These are phyloP conservation scores for Montipora capricornis DNA, from an alignment of 64 coral and sea anemone species.

Conservation along the genomic window DNA sequence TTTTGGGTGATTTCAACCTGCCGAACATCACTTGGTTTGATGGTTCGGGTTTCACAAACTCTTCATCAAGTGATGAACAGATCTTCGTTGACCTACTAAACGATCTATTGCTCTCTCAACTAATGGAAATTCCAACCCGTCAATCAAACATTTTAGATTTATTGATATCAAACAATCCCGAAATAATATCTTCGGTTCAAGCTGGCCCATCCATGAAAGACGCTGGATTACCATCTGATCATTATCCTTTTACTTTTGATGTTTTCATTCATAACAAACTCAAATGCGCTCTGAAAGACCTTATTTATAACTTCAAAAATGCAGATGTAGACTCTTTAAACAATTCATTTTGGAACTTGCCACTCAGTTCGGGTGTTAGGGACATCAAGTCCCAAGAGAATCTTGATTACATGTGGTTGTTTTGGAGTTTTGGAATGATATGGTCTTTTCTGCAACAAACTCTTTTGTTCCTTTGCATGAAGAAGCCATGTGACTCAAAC, in stretches of 20 bases:
- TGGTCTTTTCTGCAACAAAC: neutral
- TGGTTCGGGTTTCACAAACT: too few species aligned
- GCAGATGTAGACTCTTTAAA: too few species aligned
- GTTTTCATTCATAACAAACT: too few species aligned
- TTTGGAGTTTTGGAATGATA: slow-evolving; percentile 15
- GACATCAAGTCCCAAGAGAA: slow-evolving; percentile 1
- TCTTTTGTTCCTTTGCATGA: neutral
- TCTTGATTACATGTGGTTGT: neutral
- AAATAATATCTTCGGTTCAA: slow-evolving; percentile 10
- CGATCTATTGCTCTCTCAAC: too few species aligned
- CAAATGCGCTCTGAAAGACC: too few species aligned
- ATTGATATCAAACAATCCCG: slow-evolving; percentile 13
- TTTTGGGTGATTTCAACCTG: too few species aligned
- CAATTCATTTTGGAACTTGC: too few species aligned
- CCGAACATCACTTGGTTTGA: too few species aligned
- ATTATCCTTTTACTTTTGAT: neutral
- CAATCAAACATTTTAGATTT: slow-evolving; percentile 3
- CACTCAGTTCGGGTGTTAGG: neutral
- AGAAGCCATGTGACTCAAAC: neutral
- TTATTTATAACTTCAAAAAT: too few species aligned
- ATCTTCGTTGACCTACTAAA: slow-evolving; percentile 28
- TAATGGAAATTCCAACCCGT: too few species aligned
- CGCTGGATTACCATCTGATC: neutral
- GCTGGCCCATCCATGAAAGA: slow-evolving; percentile 20
- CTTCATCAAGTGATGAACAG: neutral